Base-by-base conservation (phyloP, 2,113 vertebrate genomes). In the Sphyrna mokarran region DNA sequence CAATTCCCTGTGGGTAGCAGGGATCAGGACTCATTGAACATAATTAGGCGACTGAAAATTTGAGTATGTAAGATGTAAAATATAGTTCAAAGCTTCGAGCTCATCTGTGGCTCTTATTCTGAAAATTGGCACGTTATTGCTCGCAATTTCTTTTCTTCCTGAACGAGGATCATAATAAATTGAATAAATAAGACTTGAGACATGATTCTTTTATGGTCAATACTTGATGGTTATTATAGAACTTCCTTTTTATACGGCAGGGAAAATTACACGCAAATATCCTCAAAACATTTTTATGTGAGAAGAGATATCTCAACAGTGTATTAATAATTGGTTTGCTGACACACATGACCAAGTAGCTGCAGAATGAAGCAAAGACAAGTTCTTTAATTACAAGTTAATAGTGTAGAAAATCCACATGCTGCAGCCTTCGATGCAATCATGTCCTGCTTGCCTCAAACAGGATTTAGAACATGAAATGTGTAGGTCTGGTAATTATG, bases 281-380 rank as follows among this genome's bases (percentile, higher is more conserved):
- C 33, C 20, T 66, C 33, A 90, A 33, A 37, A 14, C 3, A 37
- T 1, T 37, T 93, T 37, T 93, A 93, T 93, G 89, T 61, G 29
- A 90, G 61, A 40, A 66, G 61, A 66, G 89, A 10, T 37, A 61
- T 66, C 89, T n/a, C 61, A 91, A 18, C 87, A n/a, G 18, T 66
- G 58, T 37, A 66, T 93, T 93, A 66, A 66, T 68, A 93, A 93
- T 61, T 93, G 61, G 89, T 37, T 37, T 93, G n/a, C 58, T 93
- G 33, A 91, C 87, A 93, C n/a, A 68, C 89, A 93, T 93, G 58
- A 11, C 33, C 29, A 93, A 93, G 63, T 93, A 93, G 66, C 61
- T 93, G 33, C 61, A 93, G 63, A 93, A 93, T 93, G 63, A 93
- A n/a, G 61, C 61, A 93, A 93, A 90, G 87, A 90, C 54, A 90